Percentiles rank a stretch among this genome's conserved stretches.
These are phyloP conservation scores for Yoshiicerus persimilis DNA, from an alignment of 1,140 invertebrate species.

Conservation along the genomic window DNA sequence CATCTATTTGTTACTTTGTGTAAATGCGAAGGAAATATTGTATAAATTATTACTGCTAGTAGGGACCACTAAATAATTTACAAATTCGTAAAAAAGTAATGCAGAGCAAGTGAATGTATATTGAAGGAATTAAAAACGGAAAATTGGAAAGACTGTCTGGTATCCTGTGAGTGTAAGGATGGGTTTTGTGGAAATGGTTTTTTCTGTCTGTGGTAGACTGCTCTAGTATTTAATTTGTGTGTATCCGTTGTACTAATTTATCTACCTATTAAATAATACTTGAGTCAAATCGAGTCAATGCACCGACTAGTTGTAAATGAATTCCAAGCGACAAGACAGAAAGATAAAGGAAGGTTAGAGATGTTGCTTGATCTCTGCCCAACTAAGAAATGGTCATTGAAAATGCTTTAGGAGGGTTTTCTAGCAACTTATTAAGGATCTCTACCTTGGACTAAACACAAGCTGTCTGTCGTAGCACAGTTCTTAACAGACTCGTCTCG, in stretches of 20 bases:
- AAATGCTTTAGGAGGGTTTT: not conserved
- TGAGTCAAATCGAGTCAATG: not conserved
- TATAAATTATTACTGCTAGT: too few species aligned
- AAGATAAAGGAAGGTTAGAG: not conserved
- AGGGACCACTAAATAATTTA: too few species aligned
- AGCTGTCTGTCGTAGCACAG: not conserved
- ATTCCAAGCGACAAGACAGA: not conserved
- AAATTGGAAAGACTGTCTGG: too few species aligned
- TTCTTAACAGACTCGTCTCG: not conserved
- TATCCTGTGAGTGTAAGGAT: too few species aligned
- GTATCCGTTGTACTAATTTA: not conserved
- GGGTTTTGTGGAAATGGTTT: not conserved
- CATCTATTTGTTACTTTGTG: too few species aligned
- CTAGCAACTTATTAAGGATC: constrained; percentile 1
- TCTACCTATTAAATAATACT: not conserved
- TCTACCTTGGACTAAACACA: not conserved
- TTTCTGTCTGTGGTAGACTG: not conserved
- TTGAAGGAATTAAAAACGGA: too few species aligned
- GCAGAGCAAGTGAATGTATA: too few species aligned
- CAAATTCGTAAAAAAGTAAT: too few species aligned
- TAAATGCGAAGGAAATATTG: too few species aligned
- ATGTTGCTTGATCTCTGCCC: constrained; percentile 1
- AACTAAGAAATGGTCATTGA: not conserved
- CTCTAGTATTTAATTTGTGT: not conserved
- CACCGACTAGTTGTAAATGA: not conserved